Evolutionary conservation across 2,797 vertebrate species (phyloP), one percentile per base, ranked within the genome.

Genomic region (Amazonetta brasiliensis): DNA sequence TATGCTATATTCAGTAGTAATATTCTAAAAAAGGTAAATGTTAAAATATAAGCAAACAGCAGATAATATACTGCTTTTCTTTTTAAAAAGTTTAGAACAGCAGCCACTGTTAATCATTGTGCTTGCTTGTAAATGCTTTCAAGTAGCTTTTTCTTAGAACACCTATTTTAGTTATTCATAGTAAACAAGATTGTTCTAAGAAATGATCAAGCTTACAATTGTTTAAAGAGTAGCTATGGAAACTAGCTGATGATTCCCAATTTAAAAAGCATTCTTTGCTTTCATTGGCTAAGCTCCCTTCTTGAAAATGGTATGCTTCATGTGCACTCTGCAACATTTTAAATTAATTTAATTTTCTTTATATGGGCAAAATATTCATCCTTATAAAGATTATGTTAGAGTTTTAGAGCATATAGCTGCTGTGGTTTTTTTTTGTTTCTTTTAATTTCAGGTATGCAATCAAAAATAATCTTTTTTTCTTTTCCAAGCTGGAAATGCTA

Each of bases 201-300:
- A 94, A 95, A 76, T 0, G 20, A 73, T 84, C 81, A 46, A 43
- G 35, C 15, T 6, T 81, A 26, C 23, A 58, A 58, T 86, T 96
- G 87, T 95, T 97, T 94, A 76, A 88, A 71, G 94, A 79, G 80
- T 88, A 86, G 50, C 87, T 69, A 88, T 94, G 87, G 91, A 89
- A 95, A 96, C 95, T 18, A 88, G 68, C 54, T 72, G 80, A 91
- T 79, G 28, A 81, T 66, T 90, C 55, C 74, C 31, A 58, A 41
- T 84, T 94, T 94, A 76, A 92, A 86, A 82, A 79, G 8, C 9
- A 10, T 87, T 84, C 52, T 25, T 92, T 96, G 92, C 87, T 96
- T 97, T 94, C 59, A 48, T 94, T 97, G 95, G 94, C 94, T 91
- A 12, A 56, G 31, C 25, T 96, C 76, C 69, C 69, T 79, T 87